Evolutionary conservation across 1,140 invertebrate genomes (phyloP).

Genomic region (Teleogryllus occipitalis): DNA sequence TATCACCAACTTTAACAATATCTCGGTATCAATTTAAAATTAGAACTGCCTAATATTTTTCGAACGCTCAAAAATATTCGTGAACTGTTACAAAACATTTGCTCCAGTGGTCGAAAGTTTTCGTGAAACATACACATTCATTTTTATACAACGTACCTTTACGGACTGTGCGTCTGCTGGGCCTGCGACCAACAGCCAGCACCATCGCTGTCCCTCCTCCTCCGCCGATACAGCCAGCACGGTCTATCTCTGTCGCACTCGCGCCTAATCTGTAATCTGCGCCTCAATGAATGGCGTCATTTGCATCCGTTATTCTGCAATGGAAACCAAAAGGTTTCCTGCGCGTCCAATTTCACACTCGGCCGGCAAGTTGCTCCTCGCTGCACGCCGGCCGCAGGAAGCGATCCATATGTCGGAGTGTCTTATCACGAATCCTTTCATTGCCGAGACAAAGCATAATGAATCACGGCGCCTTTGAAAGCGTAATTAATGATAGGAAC

Average conservation of each 20-base stretch:
- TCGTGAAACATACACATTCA: too few relatives aligned
- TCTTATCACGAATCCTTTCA: background rate
- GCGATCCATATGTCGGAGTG: background rate
- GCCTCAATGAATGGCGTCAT: background rate
- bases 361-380: too few relatives aligned
- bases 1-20: too few relatives aligned
- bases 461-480: background rate
- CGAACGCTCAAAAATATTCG: too few relatives aligned
- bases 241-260: background rate
- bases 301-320: background rate
- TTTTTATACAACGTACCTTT: too few relatives aligned
- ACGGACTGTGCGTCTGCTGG: too few relatives aligned
- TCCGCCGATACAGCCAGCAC: background rate
- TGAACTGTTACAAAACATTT: too few relatives aligned
- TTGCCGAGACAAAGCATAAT: background rate
- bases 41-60: too few relatives aligned
- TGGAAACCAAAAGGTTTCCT: background rate
- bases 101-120: too few relatives aligned
- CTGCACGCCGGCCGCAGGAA: background rate
- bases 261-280: background rate
- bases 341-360: background rate
- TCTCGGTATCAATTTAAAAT: too few relatives aligned
- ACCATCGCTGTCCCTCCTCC: background rate
- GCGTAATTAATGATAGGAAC: background rate
- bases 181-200: background rate